A percentile compares a stretch with the other conserved stretches of the same genome.
Evolutionary conservation across 2,888 invertebrate species (phyloP).

Genomic region (Therioaphis trifolii): DNA sequence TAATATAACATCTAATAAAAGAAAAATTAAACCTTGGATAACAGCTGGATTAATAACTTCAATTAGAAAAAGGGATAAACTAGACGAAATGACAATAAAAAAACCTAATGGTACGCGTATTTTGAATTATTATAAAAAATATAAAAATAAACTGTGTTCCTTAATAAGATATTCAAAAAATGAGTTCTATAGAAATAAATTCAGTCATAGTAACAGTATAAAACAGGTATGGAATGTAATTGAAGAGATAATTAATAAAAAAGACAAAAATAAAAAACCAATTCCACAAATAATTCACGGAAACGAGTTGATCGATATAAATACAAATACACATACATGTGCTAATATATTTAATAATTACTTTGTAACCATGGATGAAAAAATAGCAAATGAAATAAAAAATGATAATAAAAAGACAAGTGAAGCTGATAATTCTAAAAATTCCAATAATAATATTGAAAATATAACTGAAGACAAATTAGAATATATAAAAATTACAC

Average conservation of each 20-base stretch:
- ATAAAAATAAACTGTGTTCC: constrained; percentile 13
- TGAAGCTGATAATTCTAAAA: background rate
- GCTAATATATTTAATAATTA: background rate
- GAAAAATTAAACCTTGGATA: background rate
- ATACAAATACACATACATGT: background rate
- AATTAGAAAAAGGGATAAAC: background rate
- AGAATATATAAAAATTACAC: background rate
- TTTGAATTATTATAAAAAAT: constrained; percentile 13
- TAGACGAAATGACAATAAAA: background rate
- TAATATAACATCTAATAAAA: background rate
- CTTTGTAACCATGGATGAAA: background rate
- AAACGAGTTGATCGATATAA: background rate
- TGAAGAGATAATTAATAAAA: background rate
- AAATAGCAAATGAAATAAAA: background rate
- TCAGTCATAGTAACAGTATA: background rate
- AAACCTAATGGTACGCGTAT: background rate
- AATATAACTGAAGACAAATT: background rate
- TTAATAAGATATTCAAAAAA: constrained; percentile 22
- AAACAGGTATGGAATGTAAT: background rate
- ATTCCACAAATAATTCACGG: background rate
- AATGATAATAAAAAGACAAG: background rate
- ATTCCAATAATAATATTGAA: background rate
- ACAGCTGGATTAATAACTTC: background rate
- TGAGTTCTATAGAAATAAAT: background rate
- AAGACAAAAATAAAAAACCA: background rate